Percentiles rank a stretch among this genome's conserved stretches.
phyloP scores from a whole-genome alignment of 2,113 vertebrate species.

The Jacana jacana region DNA sequence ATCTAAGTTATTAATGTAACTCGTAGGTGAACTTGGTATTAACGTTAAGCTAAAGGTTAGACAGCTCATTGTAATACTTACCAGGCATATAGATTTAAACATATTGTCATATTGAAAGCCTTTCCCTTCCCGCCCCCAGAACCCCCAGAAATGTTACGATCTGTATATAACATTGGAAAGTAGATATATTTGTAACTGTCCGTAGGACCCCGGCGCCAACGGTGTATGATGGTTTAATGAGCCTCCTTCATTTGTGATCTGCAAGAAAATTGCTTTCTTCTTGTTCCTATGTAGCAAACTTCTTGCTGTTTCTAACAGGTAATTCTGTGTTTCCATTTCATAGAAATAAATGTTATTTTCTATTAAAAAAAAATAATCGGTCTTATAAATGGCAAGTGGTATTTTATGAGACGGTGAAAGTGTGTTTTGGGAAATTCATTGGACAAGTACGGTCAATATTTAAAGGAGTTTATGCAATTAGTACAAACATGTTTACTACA shows the following conservation, averaged over 20 bases:
- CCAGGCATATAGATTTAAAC: constrained; percentile 77
- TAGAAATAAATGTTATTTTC: constrained; percentile 99
- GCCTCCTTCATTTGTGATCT: constrained; percentile 74
- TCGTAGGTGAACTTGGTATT: constrained; percentile 82
- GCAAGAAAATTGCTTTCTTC: constrained; percentile 78
- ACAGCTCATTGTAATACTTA: constrained; percentile 67
- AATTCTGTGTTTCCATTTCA: constrained; percentile 87
- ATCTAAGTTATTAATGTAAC: constrained; percentile 93
- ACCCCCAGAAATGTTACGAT: constrained; percentile 1
- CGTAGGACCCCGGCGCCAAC: constrained; percentile 49
- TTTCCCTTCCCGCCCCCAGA: constrained; percentile 18
- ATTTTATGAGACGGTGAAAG: constrained; percentile 20
- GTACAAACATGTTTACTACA: constrained; percentile 5
- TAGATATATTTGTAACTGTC: constrained; percentile 80
- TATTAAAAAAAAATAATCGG: constrained; percentile 53
- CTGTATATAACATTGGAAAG: constrained; percentile 79
- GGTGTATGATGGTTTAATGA: constrained; percentile 48
- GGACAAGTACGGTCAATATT: background rate
- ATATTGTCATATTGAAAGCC: constrained; percentile 71
- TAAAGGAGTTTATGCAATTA: constrained; percentile 15
- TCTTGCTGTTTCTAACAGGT: constrained; percentile 75
- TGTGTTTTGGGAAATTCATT: background rate
- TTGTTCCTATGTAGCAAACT: constrained; percentile 76
- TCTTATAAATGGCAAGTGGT: constrained; percentile 43
- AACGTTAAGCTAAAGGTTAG: constrained; percentile 76